These are phyloP conservation scores for Bubo bubo DNA, from an alignment of 2,113 vertebrate genomes.

Conservation along the genomic window DNA sequence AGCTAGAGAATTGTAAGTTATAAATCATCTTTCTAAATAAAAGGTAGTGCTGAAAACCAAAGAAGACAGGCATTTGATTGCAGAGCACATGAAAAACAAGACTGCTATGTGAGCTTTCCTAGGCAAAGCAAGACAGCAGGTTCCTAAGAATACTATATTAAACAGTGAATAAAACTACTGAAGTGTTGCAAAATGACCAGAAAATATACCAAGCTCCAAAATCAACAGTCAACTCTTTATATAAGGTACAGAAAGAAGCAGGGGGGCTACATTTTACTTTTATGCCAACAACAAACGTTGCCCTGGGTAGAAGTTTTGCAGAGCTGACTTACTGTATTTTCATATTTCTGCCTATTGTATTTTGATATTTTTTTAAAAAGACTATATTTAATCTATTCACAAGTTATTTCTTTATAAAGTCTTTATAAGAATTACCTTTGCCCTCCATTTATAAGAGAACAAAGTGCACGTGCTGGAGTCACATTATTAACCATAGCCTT, in stretches of 20 bases:
- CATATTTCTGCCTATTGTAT: neutral
- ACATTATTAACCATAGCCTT: constrained; percentile 91
- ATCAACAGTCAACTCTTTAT: neutral
- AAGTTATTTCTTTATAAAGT: constrained; percentile 29
- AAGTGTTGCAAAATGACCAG: neutral
- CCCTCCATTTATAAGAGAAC: constrained; percentile 87
- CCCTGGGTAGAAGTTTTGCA: neutral
- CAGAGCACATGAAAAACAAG: neutral
- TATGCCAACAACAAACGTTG: neutral
- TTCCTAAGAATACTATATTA: neutral
- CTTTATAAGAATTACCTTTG: constrained; percentile 79
- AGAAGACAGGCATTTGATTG: neutral
- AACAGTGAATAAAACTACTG: neutral
- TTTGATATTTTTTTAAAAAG: neutral
- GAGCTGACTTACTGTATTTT: neutral
- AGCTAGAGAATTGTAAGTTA: accelerated
- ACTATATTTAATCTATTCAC: neutral
- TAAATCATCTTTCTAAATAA: neutral
- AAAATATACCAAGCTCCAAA: neutral
- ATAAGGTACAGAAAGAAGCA: neutral
- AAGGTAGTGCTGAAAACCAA: neutral
- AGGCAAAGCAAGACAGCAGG: neutral
- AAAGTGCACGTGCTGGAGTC: constrained; percentile 85
- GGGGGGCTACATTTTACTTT: neutral
- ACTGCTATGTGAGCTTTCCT: neutral